These are phyloP conservation scores for Myzus persicae DNA, from an alignment of 1,140 invertebrate species.

Conservation along the genomic window DNA sequence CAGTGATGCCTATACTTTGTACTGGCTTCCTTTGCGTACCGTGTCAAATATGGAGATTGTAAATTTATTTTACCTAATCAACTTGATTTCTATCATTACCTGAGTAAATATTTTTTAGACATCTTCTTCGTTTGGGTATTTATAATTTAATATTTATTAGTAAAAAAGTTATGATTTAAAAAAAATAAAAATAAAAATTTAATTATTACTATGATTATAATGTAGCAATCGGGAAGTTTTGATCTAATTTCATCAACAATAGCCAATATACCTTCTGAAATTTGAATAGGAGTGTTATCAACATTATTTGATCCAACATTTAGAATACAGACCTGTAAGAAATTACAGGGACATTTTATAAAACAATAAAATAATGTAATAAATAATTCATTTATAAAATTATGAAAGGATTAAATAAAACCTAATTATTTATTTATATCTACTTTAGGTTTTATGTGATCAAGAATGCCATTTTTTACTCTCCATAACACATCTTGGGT, in stretches of 20 bases:
- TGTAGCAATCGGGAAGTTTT: constrained; percentile 79
- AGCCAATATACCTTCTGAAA: constrained; percentile 80
- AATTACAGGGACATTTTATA: constrained; percentile 29
- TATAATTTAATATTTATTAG: background rate
- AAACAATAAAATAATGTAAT: constrained; percentile 19
- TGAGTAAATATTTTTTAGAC: too few relatives aligned
- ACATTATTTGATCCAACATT: constrained; percentile 89
- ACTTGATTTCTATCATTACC: too few relatives aligned
- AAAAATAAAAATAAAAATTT: background rate
- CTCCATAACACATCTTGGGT: constrained; percentile 90
- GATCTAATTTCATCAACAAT: constrained; percentile 77
- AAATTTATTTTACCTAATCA: too few relatives aligned
- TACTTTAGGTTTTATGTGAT: constrained; percentile 86
- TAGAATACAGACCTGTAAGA: constrained; percentile 80
- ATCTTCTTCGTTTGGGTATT: background rate
- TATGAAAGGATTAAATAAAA: background rate
- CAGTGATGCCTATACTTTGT: too few relatives aligned
- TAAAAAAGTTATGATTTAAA: background rate
- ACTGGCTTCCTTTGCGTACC: too few relatives aligned
- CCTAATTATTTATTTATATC: constrained; percentile 63
- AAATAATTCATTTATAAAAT: background rate
- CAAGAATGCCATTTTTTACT: constrained; percentile 85
- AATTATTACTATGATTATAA: constrained; percentile 81
- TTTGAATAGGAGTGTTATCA: constrained; percentile 77
- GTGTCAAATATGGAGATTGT: too few relatives aligned